These are phyloP conservation scores for Columbina picui DNA, from an alignment of 2,113 vertebrate genomes.

Conservation along the genomic window DNA sequence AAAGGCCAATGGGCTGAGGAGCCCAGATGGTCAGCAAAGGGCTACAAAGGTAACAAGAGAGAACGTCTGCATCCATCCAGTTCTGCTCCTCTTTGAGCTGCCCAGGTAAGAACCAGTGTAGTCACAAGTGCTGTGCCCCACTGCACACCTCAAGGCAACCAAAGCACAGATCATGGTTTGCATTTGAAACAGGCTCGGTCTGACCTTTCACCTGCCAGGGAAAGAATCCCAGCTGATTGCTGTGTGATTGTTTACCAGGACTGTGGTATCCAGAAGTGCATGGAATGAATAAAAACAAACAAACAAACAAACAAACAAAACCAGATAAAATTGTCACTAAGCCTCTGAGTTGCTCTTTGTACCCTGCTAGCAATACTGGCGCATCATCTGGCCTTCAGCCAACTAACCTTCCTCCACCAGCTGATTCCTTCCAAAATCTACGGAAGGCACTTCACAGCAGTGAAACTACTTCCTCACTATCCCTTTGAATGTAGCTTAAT, in stretches of 20 bases:
- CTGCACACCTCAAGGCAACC: neutral
- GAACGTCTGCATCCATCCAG: rapidly evolving
- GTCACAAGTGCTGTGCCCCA: neutral
- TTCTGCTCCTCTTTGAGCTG: neutral
- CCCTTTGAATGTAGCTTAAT: neutral
- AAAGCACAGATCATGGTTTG: neutral
- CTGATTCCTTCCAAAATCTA: neutral
- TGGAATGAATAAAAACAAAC: rapidly evolving
- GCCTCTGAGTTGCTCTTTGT: neutral
- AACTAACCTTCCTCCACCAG: neutral
- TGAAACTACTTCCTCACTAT: neutral
- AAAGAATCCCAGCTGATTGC: neutral
- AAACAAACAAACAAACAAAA: no score
- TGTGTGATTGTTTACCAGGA: neutral
- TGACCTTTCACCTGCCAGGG: neutral
- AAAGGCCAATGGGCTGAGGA: neutral
- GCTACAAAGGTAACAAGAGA: neutral
- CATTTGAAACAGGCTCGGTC: neutral
- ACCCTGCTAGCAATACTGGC: neutral
- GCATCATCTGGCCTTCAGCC: neutral
- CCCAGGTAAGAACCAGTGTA: neutral
- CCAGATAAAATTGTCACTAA: neutral
- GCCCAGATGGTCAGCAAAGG: neutral
- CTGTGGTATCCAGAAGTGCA: rapidly evolving
- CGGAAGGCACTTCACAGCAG: neutral